These are phyloP conservation scores for Drosophila putrida DNA, from an alignment of 2,888 invertebrate species.

Conservation along the genomic window DNA sequence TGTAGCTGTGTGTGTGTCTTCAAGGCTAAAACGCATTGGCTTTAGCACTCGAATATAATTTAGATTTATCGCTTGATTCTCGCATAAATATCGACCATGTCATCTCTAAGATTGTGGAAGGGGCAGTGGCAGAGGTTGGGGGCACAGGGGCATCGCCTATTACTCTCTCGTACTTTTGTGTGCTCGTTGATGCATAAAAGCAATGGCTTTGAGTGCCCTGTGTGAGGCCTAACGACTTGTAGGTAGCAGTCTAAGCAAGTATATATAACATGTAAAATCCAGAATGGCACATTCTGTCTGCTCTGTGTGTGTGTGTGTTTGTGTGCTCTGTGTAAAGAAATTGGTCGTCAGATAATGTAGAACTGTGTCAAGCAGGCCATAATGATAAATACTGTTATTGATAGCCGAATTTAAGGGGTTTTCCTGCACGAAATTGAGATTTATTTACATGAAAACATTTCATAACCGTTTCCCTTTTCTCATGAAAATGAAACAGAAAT, in stretches of 20 bases:
- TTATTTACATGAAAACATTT: slow-evolving; percentile 16
- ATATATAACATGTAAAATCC: slow-evolving; percentile 58
- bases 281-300: slow-evolving; percentile 53
- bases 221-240: slow-evolving; percentile 68
- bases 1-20: background rate
- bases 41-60: slow-evolving; percentile 74
- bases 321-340: slow-evolving; percentile 15
- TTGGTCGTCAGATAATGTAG: slow-evolving; percentile 54
- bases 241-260: slow-evolving; percentile 42
- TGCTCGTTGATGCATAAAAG: slow-evolving; percentile 71
- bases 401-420: slow-evolving; percentile 35
- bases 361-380: slow-evolving; percentile 42
- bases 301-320: slow-evolving; percentile 15
- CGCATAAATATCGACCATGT: slow-evolving; percentile 76
- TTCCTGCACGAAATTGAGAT: slow-evolving; percentile 3
- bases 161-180: slow-evolving; percentile 57
- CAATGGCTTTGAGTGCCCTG: slow-evolving; percentile 65
- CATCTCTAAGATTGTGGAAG: slow-evolving; percentile 9
- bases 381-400: slow-evolving; percentile 43
- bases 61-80: slow-evolving; percentile 76
- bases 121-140: background rate
- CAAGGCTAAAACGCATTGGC: slow-evolving; percentile 56
- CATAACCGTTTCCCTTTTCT: slow-evolving; percentile 19
- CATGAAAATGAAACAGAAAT: background rate
- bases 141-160: slow-evolving; percentile 44